Evolutionary conservation across 2,113 vertebrate species (phyloP).

Genomic region (Dasyornis broadbenti): DNA sequence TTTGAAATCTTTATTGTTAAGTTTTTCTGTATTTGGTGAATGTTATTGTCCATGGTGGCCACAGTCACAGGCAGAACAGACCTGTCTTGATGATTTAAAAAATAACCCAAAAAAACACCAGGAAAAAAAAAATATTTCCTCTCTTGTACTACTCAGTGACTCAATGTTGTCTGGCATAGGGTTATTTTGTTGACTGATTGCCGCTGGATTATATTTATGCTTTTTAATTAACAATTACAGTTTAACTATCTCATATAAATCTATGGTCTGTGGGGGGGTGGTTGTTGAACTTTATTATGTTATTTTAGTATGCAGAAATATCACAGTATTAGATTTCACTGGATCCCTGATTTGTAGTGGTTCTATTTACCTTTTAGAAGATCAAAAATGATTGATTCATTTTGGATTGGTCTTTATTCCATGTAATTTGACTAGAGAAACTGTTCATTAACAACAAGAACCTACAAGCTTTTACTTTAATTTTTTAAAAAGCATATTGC

Average conservation of each 20-base stretch:
- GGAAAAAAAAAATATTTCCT: background rate
- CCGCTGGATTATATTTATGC: conserved; percentile 41
- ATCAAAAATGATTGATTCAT: background rate
- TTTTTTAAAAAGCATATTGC: background rate
- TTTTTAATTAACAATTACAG: conserved; percentile 62
- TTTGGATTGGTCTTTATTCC: background rate
- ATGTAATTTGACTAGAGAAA: background rate
- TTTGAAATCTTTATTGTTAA: background rate
- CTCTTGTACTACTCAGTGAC: background rate
- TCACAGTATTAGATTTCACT: conserved; percentile 24
- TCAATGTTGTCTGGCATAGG: conserved; percentile 16
- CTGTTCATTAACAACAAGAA: background rate
- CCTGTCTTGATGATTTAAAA: background rate
- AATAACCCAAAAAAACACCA: background rate
- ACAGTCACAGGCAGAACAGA: background rate
- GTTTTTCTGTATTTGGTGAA: background rate
- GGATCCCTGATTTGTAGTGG: background rate
- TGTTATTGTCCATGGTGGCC: background rate
- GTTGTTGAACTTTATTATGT: conserved; percentile 15
- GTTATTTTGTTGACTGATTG: conserved; percentile 54
- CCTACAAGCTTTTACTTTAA: background rate
- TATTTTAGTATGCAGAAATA: conserved; percentile 51
- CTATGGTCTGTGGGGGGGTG: background rate
- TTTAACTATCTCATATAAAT: conserved; percentile 49
- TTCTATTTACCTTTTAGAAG: background rate